These are phyloP conservation scores for Pseudomyrmex pallidus DNA, from an alignment of 1,140 invertebrate species.

Conservation along the genomic window DNA sequence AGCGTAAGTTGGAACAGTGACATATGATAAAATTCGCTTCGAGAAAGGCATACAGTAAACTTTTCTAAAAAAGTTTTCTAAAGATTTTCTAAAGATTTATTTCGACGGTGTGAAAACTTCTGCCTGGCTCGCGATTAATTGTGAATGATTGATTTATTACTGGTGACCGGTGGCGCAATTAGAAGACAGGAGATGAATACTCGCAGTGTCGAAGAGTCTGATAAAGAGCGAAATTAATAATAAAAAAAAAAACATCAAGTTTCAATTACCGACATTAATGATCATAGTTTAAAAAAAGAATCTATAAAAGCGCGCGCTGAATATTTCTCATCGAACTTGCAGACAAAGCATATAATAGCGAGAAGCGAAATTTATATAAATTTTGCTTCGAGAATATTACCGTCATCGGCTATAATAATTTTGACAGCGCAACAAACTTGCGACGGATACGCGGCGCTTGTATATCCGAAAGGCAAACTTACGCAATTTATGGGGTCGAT, in stretches of 20 bases:
- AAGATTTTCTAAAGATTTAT: background rate
- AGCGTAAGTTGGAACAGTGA: background rate
- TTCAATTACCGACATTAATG: background rate
- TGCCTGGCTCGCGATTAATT: background rate
- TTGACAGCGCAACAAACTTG: background rate
- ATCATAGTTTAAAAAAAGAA: background rate
- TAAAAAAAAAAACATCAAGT: background rate
- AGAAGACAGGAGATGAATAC: background rate
- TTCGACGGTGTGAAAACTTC: background rate
- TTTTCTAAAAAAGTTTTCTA: background rate
- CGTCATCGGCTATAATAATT: constrained; percentile 6
- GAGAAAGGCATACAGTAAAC: background rate
- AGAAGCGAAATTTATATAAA: background rate
- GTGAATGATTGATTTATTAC: constrained; percentile 8
- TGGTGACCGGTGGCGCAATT: background rate
- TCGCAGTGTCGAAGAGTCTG: background rate
- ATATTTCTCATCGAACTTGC: background rate
- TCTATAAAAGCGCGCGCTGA: background rate
- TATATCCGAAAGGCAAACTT: constrained; percentile 7
- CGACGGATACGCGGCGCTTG: background rate
- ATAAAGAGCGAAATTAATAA: background rate
- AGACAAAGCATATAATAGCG: background rate
- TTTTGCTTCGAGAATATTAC: background rate
- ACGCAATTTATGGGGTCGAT: constrained; percentile 21
- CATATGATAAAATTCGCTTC: background rate